phyloP scores from a whole-genome alignment of 2,113 vertebrate genomes.

The Ctenomys sociabilis region DNA sequence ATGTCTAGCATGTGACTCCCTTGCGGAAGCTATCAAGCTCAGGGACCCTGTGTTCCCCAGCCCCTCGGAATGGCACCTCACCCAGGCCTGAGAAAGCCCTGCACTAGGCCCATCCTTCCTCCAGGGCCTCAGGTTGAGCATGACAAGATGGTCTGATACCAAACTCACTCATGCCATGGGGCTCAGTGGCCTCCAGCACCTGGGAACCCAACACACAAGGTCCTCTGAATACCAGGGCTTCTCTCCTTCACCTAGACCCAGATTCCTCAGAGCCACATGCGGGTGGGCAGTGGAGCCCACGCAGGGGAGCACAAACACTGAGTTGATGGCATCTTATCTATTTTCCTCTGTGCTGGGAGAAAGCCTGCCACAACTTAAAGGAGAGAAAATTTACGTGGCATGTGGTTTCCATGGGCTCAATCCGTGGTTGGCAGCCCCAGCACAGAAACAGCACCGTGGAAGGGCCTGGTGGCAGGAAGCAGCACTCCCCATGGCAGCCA shows the following conservation, averaged over 20 bases:
- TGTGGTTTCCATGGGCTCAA: background rate
- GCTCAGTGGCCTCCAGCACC: background rate
- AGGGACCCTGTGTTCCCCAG: background rate
- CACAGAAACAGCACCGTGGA: background rate
- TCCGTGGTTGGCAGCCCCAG: background rate
- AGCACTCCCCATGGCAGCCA: background rate
- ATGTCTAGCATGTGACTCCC: fast-evolving
- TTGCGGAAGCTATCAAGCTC: background rate
- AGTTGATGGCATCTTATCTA: background rate
- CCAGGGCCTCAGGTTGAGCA: fast-evolving
- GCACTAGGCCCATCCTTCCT: no score
- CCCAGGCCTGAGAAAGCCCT: background rate
- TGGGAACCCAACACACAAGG: background rate
- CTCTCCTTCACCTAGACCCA: background rate
- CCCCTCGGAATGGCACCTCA: background rate
- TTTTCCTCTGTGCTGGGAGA: background rate
- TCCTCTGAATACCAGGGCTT: background rate
- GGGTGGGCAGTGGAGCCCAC: no score
- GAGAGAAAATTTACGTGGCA: background rate
- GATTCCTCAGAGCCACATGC: background rate
- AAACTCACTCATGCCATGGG: background rate
- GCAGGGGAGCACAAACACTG: background rate
- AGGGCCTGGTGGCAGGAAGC: background rate
- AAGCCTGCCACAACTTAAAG: background rate
- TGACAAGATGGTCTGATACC: background rate